Conservation (phyloP, 2,888 invertebrate species). For the Mystacides longicornis region DNA sequence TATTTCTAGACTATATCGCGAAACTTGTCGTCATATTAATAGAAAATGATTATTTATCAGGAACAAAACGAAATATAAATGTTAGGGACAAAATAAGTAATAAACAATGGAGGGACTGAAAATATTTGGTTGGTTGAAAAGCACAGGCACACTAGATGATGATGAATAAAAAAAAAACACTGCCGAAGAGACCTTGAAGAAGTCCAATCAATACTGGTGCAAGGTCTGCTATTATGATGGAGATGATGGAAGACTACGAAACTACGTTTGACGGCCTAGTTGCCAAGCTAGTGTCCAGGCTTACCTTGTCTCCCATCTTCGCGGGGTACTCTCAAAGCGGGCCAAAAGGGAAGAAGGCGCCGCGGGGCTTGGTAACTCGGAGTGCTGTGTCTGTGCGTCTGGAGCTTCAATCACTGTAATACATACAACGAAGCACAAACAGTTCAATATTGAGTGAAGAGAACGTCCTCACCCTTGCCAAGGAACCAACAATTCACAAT, state of each 20-base stretch:
- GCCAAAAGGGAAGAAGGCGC: conserved; percentile 12
- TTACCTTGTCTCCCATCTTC: conserved; percentile 25
- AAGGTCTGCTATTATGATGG: neutral
- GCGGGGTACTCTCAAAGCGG: conserved; percentile 10
- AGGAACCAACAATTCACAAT: too few species aligned
- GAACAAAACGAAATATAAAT: too few species aligned
- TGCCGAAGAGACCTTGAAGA: conserved; percentile 16
- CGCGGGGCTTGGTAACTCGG: conserved; percentile 4
- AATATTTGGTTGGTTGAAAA: too few species aligned
- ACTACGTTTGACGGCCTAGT: neutral
- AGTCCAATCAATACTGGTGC: conserved; percentile 14
- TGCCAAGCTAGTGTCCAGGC: neutral
- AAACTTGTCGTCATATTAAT: too few species aligned
- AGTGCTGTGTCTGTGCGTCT: neutral
- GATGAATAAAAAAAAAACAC: neutral
- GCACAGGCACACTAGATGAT: neutral
- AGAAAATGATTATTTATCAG: too few species aligned
- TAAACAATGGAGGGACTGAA: too few species aligned
- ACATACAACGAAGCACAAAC: conserved; percentile 12
- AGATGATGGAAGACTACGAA: neutral
- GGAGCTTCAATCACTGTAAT: conserved; percentile 16
- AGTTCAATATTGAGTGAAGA: conserved; percentile 2
- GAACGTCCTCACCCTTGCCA: conserved; percentile 4
- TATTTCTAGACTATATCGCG: too few species aligned
- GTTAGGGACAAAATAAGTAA: too few species aligned